Percentiles rank a stretch among this genome's conserved stretches.
phyloP scores from a whole-genome alignment of 2,888 invertebrate genomes.

The Byasa hedistus region DNA sequence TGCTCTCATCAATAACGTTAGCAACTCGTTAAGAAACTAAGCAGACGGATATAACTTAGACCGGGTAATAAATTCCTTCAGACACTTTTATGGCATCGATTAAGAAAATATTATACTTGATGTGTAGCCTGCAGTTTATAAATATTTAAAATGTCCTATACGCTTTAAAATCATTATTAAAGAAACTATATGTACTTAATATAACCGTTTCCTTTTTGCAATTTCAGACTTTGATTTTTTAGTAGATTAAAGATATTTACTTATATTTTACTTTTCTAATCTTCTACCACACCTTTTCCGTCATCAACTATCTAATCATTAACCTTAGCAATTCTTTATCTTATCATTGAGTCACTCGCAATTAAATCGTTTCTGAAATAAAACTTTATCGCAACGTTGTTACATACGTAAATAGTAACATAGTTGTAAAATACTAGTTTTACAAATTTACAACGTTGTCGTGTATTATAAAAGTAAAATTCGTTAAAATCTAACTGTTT shows the following conservation, averaged over 20 bases:
- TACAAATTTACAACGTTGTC: not conserved
- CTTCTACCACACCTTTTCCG: not conserved
- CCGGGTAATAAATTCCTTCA: constrained; percentile 1
- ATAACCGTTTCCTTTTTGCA: no score
- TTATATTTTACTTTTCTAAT: not conserved
- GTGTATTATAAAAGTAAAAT: no score
- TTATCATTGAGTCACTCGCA: constrained; percentile 4
- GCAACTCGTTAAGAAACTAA: constrained; percentile 3
- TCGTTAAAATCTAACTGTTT: no score
- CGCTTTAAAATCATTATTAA: no score
- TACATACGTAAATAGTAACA: not conserved
- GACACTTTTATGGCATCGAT: constrained; percentile 26
- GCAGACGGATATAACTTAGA: not conserved
- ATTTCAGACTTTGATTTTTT: no score
- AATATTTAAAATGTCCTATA: no score
- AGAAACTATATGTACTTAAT: no score
- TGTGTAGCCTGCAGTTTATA: no score
- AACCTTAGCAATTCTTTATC: constrained; percentile 7
- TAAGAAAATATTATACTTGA: constrained; percentile 6
- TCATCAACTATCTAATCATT: constrained; percentile 1
- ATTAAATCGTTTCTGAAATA: not conserved
- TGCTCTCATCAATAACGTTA: not conserved
- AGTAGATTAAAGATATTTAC: no score
- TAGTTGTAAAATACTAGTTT: not conserved
- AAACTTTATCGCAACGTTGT: not conserved